Percentiles rank a stretch among this genome's conserved stretches.
phyloP scores from a whole-genome alignment of 2,113 vertebrate species.

The Cynocephalus volans region DNA sequence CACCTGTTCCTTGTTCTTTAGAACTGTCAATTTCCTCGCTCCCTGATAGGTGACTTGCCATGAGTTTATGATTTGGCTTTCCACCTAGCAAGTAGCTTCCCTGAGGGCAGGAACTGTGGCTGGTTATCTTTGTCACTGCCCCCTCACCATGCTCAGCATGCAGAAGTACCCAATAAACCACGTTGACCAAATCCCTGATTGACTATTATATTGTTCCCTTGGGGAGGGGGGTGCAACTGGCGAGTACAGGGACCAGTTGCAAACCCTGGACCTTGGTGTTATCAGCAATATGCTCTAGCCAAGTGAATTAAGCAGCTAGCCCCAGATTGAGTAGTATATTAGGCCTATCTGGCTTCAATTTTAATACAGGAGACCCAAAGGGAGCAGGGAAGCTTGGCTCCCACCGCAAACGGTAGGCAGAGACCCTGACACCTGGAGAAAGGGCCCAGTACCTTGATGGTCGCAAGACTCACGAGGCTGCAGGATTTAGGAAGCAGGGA shows the following conservation, averaged over 20 bases:
- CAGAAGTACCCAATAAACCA: not conserved
- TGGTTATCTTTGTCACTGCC: not conserved
- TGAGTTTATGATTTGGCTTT: not conserved
- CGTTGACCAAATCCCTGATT: not conserved
- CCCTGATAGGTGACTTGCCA: not conserved
- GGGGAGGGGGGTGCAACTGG: too few species aligned
- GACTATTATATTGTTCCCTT: not conserved
- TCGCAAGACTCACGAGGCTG: slow-evolving; percentile 90
- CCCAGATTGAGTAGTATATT: accelerated
- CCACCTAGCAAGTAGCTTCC: not conserved
- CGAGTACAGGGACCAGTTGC: too few species aligned
- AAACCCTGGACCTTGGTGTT: too few species aligned
- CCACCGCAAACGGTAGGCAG: not conserved
- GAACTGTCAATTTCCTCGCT: not conserved
- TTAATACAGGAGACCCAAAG: not conserved
- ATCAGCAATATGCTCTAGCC: too few species aligned
- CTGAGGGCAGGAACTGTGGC: not conserved
- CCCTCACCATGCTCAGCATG: too few species aligned
- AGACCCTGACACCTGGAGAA: not conserved
- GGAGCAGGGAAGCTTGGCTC: not conserved
- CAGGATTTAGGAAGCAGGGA: slow-evolving; percentile 94
- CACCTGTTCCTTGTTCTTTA: not conserved
- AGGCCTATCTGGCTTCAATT: not conserved
- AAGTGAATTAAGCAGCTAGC: too few species aligned
- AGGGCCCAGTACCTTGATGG: slow-evolving; percentile 92